phyloP scores from a whole-genome alignment of 1,140 invertebrate species.

The Euglossa dilemma region DNA sequence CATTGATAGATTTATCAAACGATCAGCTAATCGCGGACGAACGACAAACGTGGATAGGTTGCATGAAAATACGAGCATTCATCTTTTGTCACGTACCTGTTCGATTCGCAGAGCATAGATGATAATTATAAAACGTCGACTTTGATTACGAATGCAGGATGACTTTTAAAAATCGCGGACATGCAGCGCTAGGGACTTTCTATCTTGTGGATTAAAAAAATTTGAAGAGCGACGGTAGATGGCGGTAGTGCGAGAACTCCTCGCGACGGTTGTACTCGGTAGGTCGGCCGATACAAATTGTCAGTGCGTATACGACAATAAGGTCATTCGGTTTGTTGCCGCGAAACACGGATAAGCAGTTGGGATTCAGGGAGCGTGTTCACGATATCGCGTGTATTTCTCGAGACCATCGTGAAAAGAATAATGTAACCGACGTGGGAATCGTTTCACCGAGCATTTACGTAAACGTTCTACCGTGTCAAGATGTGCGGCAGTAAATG shows the following conservation, averaged over 20 bases:
- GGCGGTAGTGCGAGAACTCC: not conserved
- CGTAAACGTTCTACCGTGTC: not conserved
- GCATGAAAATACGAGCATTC: not conserved
- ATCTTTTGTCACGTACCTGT: not conserved
- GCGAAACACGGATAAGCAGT: not conserved
- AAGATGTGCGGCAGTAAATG: not conserved
- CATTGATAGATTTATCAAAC: not conserved
- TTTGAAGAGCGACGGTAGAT: slow-evolving; percentile 21
- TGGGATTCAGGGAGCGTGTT: not conserved
- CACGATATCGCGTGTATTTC: slow-evolving; percentile 8
- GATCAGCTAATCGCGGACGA: not conserved
- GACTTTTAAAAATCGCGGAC: slow-evolving; percentile 24
- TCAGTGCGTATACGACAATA: slow-evolving; percentile 56
- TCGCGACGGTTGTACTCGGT: not conserved
- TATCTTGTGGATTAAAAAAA: not conserved
- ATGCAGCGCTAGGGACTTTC: slow-evolving; percentile 3
- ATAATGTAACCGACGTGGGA: not conserved
- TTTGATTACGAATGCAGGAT: not conserved
- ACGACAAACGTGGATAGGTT: not conserved
- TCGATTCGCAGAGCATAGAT: not conserved
- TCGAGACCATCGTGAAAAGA: slow-evolving; percentile 15
- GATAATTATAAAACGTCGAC: not conserved
- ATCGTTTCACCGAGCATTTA: not conserved
- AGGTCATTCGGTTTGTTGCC: slow-evolving; percentile 22
- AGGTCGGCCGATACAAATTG: slow-evolving; percentile 36